These are phyloP conservation scores for Rallus crepitans DNA, from an alignment of 2,797 vertebrate species.

Conservation along the genomic window DNA sequence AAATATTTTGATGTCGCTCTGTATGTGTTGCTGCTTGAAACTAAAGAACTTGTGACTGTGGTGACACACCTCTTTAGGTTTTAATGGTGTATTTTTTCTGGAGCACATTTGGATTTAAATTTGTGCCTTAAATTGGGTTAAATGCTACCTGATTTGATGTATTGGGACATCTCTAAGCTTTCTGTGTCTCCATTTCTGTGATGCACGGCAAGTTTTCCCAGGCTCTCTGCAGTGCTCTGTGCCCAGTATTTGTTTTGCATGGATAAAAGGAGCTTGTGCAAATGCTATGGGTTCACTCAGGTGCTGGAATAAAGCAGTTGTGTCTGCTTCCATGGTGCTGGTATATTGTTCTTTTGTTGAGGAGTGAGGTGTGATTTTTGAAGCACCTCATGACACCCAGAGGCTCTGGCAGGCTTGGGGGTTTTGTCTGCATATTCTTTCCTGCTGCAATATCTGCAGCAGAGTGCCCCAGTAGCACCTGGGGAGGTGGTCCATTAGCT, in stretches of 20 bases:
- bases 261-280: background rate
- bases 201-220: background rate
- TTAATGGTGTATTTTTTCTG: background rate
- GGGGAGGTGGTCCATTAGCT: background rate
- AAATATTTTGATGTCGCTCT: background rate
- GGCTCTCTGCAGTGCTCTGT: background rate
- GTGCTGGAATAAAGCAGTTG: background rate
- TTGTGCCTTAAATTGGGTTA: background rate
- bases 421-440: accelerated
- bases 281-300: background rate
- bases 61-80: background rate
- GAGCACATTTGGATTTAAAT: background rate
- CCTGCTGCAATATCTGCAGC: background rate
- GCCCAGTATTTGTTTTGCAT: background rate
- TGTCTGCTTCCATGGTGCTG: background rate
- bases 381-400: background rate
- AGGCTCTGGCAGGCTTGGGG: background rate
- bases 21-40: background rate
- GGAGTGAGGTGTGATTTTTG: background rate
- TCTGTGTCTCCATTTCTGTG: background rate
- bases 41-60: background rate
- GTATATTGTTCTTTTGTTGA: background rate
- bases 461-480: background rate
- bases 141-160: background rate
- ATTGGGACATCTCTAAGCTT: background rate